These are phyloP conservation scores for Synanthedon tipuliformis DNA, from an alignment of 2,888 invertebrate species.

Conservation along the genomic window DNA sequence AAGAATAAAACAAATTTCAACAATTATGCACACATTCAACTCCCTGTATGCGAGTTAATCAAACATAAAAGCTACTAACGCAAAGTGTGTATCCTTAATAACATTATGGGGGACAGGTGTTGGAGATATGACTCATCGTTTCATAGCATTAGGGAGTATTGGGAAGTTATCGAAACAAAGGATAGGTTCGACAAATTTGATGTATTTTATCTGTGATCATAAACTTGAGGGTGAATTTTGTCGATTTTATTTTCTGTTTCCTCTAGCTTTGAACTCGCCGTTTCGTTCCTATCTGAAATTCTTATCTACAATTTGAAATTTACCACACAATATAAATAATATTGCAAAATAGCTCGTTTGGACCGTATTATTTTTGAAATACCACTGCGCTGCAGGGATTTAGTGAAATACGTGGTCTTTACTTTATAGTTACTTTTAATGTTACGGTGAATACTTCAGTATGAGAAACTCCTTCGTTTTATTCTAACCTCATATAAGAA, in stretches of 20 bases:
- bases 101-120: slow-evolving; percentile 20
- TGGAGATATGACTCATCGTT: slow-evolving; percentile 19
- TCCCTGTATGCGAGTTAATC: background rate
- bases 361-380: too few relatives aligned
- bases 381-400: too few relatives aligned
- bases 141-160: slow-evolving; percentile 7
- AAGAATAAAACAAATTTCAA: background rate
- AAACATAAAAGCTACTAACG: background rate
- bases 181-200: slow-evolving; percentile 13
- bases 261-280: too few relatives aligned
- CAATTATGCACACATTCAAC: background rate
- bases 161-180: slow-evolving; percentile 12
- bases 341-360: background rate
- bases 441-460: too few relatives aligned
- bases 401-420: too few relatives aligned
- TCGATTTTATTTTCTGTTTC: too few relatives aligned
- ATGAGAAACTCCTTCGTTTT: too few relatives aligned
- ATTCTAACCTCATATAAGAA: too few relatives aligned
- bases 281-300: too few relatives aligned
- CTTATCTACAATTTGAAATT: background rate
- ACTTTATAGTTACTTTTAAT: too few relatives aligned
- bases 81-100: background rate
- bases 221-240: background rate
- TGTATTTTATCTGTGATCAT: slow-evolving; percentile 6
- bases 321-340: background rate